These are phyloP conservation scores for Hylyphantes graminicola DNA, from an alignment of 1,140 invertebrate species.

Conservation along the genomic window DNA sequence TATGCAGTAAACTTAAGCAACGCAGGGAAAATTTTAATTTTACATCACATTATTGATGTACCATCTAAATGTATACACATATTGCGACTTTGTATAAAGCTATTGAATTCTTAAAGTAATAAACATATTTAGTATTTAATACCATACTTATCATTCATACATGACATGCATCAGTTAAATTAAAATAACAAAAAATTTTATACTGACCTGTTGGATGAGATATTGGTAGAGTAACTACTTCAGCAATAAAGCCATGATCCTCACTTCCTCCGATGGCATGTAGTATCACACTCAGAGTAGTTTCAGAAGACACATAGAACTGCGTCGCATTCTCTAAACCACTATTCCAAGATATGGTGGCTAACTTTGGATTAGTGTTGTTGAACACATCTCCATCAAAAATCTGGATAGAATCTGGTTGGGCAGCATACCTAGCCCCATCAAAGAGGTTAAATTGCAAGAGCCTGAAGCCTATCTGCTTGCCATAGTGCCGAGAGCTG, in stretches of 20 bases:
- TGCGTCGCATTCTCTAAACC: conserved; percentile 21
- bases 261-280: conserved; percentile 94
- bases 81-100: too few species aligned
- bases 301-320: conserved; percentile 62
- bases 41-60: too few species aligned
- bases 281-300: conserved; percentile 87
- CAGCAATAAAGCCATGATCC: conserved; percentile 96
- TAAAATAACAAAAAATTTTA: not conserved
- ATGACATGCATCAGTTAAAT: not conserved
- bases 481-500: conserved; percentile 81
- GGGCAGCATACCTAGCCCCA: conserved; percentile 82
- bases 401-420: conserved; percentile 84
- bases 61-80: too few species aligned
- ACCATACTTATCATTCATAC: too few species aligned
- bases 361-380: conserved; percentile 65
- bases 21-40: too few species aligned
- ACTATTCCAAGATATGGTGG: conserved; percentile 53
- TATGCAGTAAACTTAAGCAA: too few species aligned
- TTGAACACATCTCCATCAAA: conserved; percentile 96
- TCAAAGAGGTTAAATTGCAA: conserved; percentile 95
- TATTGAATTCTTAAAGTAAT: too few species aligned
- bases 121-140: too few species aligned
- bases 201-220: conserved; percentile 68
- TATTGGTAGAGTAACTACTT: conserved; percentile 94
- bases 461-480: conserved; percentile 87